A percentile compares a stretch with the other conserved stretches of the same genome.
These are phyloP conservation scores for Yponomeuta sedellus DNA, from an alignment of 2,888 invertebrate genomes.

Conservation along the genomic window DNA sequence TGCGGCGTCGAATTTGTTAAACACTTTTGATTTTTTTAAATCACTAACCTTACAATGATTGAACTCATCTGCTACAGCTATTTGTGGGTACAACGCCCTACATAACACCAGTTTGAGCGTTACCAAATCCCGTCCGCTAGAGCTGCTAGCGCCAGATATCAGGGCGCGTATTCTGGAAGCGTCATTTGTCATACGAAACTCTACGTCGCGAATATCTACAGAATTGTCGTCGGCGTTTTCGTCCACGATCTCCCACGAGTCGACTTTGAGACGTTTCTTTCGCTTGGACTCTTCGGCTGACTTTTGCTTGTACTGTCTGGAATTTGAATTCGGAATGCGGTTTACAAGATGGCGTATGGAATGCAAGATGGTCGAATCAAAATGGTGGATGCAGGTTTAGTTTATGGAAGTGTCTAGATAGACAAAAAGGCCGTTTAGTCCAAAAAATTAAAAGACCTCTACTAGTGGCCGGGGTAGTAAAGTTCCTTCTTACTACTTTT, in stretches of 20 bases:
- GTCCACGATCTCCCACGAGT: constrained; percentile 81
- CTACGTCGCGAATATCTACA: constrained; percentile 89
- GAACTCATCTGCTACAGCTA: constrained; percentile 95
- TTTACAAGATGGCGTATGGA: background rate
- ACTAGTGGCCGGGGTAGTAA: no score
- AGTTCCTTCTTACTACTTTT: no score
- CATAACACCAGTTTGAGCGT: constrained; percentile 82
- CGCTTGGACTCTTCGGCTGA: constrained; percentile 79
- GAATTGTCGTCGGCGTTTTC: constrained; percentile 73
- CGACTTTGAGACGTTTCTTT: constrained; percentile 84
- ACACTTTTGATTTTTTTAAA: background rate
- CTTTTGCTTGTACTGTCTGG: constrained; percentile 80
- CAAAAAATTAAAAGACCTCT: no score
- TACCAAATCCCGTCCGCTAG: constrained; percentile 53
- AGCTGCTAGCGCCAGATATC: constrained; percentile 54
- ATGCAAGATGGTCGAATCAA: background rate
- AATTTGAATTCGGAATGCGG: constrained; percentile 18
- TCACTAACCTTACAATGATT: constrained; percentile 87
- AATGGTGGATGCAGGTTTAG: no score
- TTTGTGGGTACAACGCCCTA: constrained; percentile 96
- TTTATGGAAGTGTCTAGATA: no score
- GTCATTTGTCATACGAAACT: constrained; percentile 90
- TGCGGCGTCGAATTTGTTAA: no score
- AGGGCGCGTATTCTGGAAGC: constrained; percentile 80
- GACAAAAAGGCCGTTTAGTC: no score